These are phyloP conservation scores for Drosophila sechellia DNA, from an alignment of 1,140 invertebrate species.

Conservation along the genomic window DNA sequence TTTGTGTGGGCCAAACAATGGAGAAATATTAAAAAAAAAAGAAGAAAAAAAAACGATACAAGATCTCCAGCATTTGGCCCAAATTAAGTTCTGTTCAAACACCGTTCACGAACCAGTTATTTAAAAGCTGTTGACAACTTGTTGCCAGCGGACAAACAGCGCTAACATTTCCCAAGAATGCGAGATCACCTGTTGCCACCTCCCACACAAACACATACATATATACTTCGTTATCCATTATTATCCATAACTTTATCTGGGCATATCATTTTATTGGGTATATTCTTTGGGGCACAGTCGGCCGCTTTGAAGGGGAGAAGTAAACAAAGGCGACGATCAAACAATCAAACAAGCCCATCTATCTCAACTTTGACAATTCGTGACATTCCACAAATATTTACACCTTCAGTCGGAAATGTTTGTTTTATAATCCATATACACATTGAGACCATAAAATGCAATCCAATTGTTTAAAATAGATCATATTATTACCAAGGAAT, in stretches of 20 bases:
- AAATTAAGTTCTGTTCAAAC: constrained; percentile 42
- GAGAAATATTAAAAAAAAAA: constrained; percentile 1
- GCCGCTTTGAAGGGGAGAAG: constrained; percentile 16
- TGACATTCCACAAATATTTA: constrained; percentile 41
- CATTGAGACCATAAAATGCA: no score
- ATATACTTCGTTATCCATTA: background rate
- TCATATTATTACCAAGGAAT: no score
- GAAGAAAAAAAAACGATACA: constrained; percentile 2
- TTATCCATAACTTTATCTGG: constrained; percentile 4
- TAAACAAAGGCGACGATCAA: constrained; percentile 18
- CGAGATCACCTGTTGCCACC: constrained; percentile 35
- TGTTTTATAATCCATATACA: background rate
- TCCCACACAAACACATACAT: constrained; percentile 33
- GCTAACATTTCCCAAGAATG: constrained; percentile 41
- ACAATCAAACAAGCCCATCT: constrained; percentile 11
- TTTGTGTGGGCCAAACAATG: constrained; percentile 26
- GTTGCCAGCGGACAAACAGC: constrained; percentile 32
- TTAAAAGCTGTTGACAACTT: constrained; percentile 47
- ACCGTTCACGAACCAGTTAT: constrained; percentile 33
- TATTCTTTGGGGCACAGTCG: background rate
- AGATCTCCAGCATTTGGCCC: constrained; percentile 25
- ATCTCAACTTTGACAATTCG: constrained; percentile 15
- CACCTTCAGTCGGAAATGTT: constrained; percentile 10
- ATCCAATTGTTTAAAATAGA: no score
- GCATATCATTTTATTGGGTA: constrained; percentile 8